phyloP scores from a whole-genome alignment of 1,140 invertebrate genomes.

The Drosophila miranda region DNA sequence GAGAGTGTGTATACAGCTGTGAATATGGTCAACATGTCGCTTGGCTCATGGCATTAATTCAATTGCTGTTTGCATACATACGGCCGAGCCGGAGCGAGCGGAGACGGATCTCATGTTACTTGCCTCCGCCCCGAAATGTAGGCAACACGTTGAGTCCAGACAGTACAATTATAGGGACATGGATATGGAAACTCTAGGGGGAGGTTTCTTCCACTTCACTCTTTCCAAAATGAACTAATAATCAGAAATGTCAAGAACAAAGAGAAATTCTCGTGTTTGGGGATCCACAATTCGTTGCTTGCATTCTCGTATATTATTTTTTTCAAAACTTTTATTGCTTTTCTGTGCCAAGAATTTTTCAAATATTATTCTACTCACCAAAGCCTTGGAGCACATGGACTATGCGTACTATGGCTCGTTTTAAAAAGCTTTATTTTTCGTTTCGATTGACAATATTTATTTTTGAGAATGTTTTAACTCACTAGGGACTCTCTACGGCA shows the following conservation, averaged over 20 bases:
- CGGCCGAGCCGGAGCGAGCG: conserved; percentile 33
- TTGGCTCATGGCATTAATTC: conserved; percentile 68
- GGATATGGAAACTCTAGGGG: no score
- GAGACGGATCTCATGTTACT: conserved; percentile 17
- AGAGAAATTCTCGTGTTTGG: no score
- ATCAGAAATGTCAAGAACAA: no score
- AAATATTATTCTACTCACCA: conserved; percentile 54
- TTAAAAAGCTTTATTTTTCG: not conserved
- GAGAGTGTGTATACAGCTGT: conserved; percentile 32
- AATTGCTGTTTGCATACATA: conserved; percentile 71
- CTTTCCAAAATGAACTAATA: no score
- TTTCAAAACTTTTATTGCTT: not conserved
- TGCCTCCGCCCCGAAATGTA: no score
- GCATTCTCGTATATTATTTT: not conserved
- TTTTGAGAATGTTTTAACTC: not conserved
- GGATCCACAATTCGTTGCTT: no score
- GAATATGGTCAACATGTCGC: conserved; percentile 51
- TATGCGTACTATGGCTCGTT: conserved; percentile 12
- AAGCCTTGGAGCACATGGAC: conserved; percentile 60
- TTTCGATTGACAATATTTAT: not conserved
- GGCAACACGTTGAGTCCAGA: no score
- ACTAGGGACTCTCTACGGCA: not conserved
- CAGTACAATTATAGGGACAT: no score
- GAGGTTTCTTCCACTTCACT: no score
- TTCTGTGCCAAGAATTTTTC: not conserved